Percentiles rank a stretch among this genome's conserved stretches.
Conservation (phyloP, 2,888 invertebrate genomes). For the Euphydryas editha region DNA sequence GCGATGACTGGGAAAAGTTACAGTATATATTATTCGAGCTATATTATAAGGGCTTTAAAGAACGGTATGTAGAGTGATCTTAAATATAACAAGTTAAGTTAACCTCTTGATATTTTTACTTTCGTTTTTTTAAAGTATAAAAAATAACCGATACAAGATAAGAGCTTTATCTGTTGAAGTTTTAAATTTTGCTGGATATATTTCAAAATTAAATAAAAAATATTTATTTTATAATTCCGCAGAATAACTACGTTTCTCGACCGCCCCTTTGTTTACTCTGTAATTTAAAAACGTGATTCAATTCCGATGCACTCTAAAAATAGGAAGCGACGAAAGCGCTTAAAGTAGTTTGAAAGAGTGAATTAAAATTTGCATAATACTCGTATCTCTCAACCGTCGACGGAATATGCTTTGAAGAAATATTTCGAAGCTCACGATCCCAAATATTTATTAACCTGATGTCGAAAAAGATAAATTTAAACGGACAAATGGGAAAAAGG, state of each 20-base stretch:
- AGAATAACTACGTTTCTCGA: conserved; percentile 11
- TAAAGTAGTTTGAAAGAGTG: conserved; percentile 32
- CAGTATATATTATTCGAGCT: neutral
- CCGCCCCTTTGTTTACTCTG: conserved; percentile 23
- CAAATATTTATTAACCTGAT: conserved; percentile 25
- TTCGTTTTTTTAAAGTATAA: neutral
- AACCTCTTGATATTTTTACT: neutral
- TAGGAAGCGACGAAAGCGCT: conserved; percentile 26
- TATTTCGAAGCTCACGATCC: conserved; percentile 29
- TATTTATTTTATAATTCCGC: neutral
- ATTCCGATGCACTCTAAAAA: conserved; percentile 30
- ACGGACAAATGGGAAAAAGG: conserved; percentile 4
- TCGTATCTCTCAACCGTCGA: conserved; percentile 16
- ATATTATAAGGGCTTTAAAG: neutral
- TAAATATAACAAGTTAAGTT: neutral
- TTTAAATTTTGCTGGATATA: neutral
- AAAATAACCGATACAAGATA: neutral
- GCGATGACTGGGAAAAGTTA: neutral
- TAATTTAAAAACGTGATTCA: conserved; percentile 29
- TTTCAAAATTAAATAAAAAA: neutral
- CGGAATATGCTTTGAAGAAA: conserved; percentile 43
- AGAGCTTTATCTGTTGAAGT: neutral
- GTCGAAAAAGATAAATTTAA: conserved; percentile 21
- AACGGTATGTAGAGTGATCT: neutral
- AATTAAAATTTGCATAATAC: conserved; percentile 34